phyloP scores from a whole-genome alignment of 1,140 invertebrate species.

The Drosophila athabasca region DNA sequence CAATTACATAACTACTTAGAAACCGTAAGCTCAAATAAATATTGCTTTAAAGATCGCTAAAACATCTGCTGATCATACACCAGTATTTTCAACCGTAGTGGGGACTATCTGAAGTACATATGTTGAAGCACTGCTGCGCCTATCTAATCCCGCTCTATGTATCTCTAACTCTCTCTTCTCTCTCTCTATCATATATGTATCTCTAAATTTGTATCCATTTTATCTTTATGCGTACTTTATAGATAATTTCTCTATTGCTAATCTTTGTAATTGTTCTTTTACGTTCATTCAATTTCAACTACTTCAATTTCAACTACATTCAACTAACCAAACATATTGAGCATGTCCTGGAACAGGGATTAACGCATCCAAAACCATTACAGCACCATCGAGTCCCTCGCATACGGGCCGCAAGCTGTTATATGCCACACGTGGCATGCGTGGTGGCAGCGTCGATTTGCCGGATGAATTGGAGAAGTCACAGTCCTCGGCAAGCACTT shows the following conservation, averaged over 20 bases:
- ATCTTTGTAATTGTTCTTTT: slow-evolving; percentile 13
- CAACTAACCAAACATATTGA: slow-evolving; percentile 22
- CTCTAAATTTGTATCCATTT: slow-evolving; percentile 17
- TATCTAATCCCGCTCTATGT: slow-evolving; percentile 12
- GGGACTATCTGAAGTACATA: neutral
- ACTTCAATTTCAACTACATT: slow-evolving; percentile 23
- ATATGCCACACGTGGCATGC: slow-evolving; percentile 89
- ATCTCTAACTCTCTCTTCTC: slow-evolving; percentile 18
- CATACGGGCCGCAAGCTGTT: slow-evolving; percentile 90
- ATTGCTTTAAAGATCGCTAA: neutral
- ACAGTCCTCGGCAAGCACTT: slow-evolving; percentile 94
- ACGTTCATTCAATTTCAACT: slow-evolving; percentile 42
- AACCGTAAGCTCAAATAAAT: neutral
- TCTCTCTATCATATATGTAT: slow-evolving; percentile 2
- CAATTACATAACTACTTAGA: neutral
- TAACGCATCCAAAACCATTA: slow-evolving; percentile 74
- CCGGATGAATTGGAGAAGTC: slow-evolving; percentile 96
- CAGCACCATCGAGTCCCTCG: slow-evolving; percentile 94
- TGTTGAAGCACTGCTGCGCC: slow-evolving; percentile 14
- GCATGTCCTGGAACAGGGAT: slow-evolving; percentile 55
- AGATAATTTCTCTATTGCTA: neutral
- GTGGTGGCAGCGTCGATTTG: slow-evolving; percentile 95
- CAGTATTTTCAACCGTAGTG: slow-evolving; percentile 15
- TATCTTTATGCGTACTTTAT: slow-evolving; percentile 21
- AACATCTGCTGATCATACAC: slow-evolving; percentile 34